Evolutionary conservation across 1,140 invertebrate genomes (phyloP), one percentile per base, ranked within the genome.

Genomic region (Diprion similis): DNA sequence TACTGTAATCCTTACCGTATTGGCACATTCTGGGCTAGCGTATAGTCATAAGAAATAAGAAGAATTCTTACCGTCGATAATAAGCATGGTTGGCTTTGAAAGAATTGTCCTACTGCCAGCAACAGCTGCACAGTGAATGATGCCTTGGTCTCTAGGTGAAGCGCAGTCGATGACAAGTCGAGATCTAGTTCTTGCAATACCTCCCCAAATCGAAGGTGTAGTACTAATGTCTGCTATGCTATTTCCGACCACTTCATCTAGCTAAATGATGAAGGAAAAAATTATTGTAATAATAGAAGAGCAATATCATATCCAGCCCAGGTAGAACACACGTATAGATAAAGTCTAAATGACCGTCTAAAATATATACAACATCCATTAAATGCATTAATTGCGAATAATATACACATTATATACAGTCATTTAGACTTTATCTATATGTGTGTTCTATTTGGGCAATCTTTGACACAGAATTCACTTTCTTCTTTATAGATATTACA

Each of bases 91-190:
- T 48, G 89, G 85, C 46, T 83, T 77, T 0, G 89, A 84, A 15
- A 82, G 88, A 10, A 90, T 86, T 13, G 90, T 89, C 75, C 91
- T 89, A 10, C 88, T 82, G 1, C 91, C 92, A 24, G 91, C 87
- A n/a, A 89, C 88, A 1, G 92, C 94, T 1, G 94, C 89, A 79
- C 95, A 97, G 11, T 92, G 93, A 83, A 93, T 95, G 8, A 88
- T 84, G 24, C 91, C 92, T 74, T 89, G 85, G 75, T 93, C 91
- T 4, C 89, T 86, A 15, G 90, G 88, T 15, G 88, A 81, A 4
- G 92, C 85, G 72, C 91, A 91, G 71, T 91, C 90, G 70, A 95
- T 85, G 11, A 93, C 90, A 24, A 95, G 89, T 66, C 92, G 91
- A 0, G 94, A 93, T 7, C 88, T 85, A 1, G 93, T 89, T 17